Evolutionary conservation across 2,888 invertebrate genomes (phyloP).

Genomic region (Hipparchia semele): DNA sequence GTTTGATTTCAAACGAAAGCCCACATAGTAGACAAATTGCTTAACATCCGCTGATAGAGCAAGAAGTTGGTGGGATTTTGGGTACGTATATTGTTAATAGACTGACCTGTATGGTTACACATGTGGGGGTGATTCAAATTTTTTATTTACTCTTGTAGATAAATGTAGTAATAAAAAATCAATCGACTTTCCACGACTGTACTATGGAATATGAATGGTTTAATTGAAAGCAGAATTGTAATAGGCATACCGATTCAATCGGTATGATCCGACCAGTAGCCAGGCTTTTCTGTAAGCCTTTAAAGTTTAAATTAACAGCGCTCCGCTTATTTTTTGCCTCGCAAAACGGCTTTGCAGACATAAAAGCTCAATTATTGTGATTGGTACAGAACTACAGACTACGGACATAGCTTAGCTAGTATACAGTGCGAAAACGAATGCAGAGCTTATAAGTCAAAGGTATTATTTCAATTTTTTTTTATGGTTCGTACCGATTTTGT

Average conservation of each 20-base stretch:
- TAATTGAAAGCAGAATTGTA: too few species aligned
- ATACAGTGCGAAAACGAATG: slow-evolving; percentile 3
- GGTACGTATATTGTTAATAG: too few species aligned
- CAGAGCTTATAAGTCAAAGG: background rate
- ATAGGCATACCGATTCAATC: background rate
- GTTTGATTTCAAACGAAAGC: too few species aligned
- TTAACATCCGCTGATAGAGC: too few species aligned
- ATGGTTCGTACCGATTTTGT: background rate
- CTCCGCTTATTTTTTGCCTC: slow-evolving; percentile 7
- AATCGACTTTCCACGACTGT: too few species aligned
- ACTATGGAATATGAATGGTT: too few species aligned
- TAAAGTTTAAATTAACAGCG: slow-evolving; percentile 16
- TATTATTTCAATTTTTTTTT: background rate
- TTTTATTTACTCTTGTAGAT: too few species aligned
- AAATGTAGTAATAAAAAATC: too few species aligned
- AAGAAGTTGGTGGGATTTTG: too few species aligned
- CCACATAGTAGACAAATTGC: too few species aligned
- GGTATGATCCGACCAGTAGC: background rate
- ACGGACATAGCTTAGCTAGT: background rate
- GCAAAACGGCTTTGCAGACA: slow-evolving; percentile 14
- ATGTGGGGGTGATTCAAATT: too few species aligned
- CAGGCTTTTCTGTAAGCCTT: background rate
- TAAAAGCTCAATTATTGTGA: slow-evolving; percentile 23
- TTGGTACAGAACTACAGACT: slow-evolving; percentile 10
- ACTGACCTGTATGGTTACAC: too few species aligned